Percentiles rank a stretch among this genome's conserved stretches.
phyloP scores from a whole-genome alignment of 2,888 invertebrate species.

The Agriotes lineatus region DNA sequence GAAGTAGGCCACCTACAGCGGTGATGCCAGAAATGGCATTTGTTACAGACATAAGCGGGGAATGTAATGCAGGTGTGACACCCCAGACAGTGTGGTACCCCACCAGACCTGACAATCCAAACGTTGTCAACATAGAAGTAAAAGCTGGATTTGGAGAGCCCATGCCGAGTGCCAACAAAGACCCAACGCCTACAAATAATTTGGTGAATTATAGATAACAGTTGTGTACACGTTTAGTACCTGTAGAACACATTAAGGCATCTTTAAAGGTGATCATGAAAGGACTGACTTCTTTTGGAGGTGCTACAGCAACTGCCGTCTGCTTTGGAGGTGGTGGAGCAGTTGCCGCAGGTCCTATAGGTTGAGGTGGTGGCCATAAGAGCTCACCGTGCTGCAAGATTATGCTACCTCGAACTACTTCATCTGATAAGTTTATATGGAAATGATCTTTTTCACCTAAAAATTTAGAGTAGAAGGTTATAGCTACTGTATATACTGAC shows the following conservation, averaged over 20 bases:
- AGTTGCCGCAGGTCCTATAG: slow-evolving; percentile 68
- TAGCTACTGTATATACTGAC: not conserved
- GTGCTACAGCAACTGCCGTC: slow-evolving; percentile 55
- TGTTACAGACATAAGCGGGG: slow-evolving; percentile 93
- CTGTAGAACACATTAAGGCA: slow-evolving; percentile 76
- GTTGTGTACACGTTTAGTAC: slow-evolving; percentile 67
- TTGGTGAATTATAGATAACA: not conserved
- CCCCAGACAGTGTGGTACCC: slow-evolving; percentile 94
- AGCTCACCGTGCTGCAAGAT: slow-evolving; percentile 80
- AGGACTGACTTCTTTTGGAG: slow-evolving; percentile 70
- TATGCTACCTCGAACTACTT: slow-evolving; percentile 87
- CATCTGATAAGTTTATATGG: slow-evolving; percentile 84
- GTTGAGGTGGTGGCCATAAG: slow-evolving; percentile 85
- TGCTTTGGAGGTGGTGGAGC: slow-evolving; percentile 64
- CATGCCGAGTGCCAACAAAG: slow-evolving; percentile 77
- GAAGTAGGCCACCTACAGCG: slow-evolving; percentile 88
- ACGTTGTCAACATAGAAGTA: slow-evolving; percentile 88
- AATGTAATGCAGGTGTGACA: slow-evolving; percentile 90
- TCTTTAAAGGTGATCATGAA: slow-evolving; percentile 79
- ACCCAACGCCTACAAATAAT: slow-evolving; percentile 73
- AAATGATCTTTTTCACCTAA: slow-evolving; percentile 81
- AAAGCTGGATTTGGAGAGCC: slow-evolving; percentile 87
- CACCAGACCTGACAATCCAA: slow-evolving; percentile 85
- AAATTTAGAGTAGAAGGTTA: too few species aligned
- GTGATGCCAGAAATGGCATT: slow-evolving; percentile 94